Percentiles rank a stretch among this genome's conserved stretches.
Conservation (phyloP, 2,888 invertebrate genomes). For the Athalia rosae region DNA sequence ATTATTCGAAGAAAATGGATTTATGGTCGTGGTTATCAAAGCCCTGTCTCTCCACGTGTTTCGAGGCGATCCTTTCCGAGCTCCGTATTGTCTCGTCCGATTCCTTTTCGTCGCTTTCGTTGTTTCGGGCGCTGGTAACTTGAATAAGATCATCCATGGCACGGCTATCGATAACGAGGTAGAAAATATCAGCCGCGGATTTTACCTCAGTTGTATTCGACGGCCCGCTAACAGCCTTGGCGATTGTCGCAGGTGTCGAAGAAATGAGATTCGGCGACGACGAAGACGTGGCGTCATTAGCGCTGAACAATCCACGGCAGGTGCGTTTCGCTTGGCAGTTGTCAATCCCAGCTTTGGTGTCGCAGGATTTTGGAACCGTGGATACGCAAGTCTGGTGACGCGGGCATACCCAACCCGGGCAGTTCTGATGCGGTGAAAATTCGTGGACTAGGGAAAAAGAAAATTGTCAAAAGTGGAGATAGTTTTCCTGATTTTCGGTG, state of each 20-base stretch:
- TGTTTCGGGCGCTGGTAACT: neutral
- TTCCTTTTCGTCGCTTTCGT: neutral
- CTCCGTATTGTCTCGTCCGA: neutral
- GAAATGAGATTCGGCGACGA: neutral
- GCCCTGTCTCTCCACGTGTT: neutral
- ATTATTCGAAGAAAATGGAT: neutral
- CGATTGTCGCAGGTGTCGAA: neutral
- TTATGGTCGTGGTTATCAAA: neutral
- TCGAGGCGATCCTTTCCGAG: neutral
- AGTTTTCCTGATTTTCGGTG: neutral
- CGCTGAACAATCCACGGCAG: slow-evolving; percentile 52
- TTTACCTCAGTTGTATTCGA: neutral
- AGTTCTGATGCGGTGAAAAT: slow-evolving; percentile 51
- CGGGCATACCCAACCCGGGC: slow-evolving; percentile 67
- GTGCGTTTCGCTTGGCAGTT: slow-evolving; percentile 57
- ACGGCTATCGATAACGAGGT: neutral
- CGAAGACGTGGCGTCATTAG: neutral
- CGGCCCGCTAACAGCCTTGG: neutral
- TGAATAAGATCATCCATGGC: neutral
- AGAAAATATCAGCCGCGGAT: neutral
- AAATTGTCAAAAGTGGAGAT: neutral
- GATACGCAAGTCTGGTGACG: slow-evolving; percentile 56
- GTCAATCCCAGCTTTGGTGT: slow-evolving; percentile 51
- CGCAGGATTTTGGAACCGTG: slow-evolving; percentile 53
- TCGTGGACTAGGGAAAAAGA: neutral